Base-by-base conservation (phyloP, 1,140 invertebrate genomes). In the Paramacrobiotus metropolitanus region DNA sequence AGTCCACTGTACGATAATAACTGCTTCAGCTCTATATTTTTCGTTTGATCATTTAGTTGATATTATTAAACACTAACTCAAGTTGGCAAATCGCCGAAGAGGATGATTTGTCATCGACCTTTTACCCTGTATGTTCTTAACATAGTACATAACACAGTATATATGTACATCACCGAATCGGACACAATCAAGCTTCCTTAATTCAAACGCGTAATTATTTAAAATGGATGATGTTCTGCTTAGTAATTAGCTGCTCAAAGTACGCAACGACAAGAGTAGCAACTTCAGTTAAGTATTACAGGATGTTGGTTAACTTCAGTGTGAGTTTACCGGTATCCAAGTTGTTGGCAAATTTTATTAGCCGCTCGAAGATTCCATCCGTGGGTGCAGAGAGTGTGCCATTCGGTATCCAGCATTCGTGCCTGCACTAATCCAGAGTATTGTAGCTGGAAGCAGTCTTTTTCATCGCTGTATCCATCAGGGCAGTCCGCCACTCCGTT, bases 401-500 rank as follows among this genome's bases (percentile, higher is more conserved):
- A 55, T 4, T 55, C 48, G 24, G 9, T 28, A 18, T 9, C 15
- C 4, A 4, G 9, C 4, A 4, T 4, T 24, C 24, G 48, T 18
- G 24, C 48, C 24, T 55, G 9, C 9, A 55, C 9, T 4, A 55
- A 24, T 15, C 48, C 48, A 24, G 48, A 55, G 4, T 9, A 4
- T 28, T 55, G 9, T 9, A 55, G 48, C 15, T 24, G 48, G 9
- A 24, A 4, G 24, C 48, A 55, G 24, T 24, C 48, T 4, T 4
- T 24, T 55, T 55, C 48, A 55, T 55, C 48, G 48, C 48, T 55
- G 48, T 55, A 55, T 4, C 48, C 48, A 28, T 55, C 48, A 55
- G 48, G 9, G n/a, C 34, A 40, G 34, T 40, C 34, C 34, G n/a
- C 34, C n/a, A 40, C 34, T 9, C 34, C 34, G n/a, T 40, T 40